These are phyloP conservation scores for Perithous albicinctus DNA, from an alignment of 2,888 invertebrate species.

Conservation along the genomic window DNA sequence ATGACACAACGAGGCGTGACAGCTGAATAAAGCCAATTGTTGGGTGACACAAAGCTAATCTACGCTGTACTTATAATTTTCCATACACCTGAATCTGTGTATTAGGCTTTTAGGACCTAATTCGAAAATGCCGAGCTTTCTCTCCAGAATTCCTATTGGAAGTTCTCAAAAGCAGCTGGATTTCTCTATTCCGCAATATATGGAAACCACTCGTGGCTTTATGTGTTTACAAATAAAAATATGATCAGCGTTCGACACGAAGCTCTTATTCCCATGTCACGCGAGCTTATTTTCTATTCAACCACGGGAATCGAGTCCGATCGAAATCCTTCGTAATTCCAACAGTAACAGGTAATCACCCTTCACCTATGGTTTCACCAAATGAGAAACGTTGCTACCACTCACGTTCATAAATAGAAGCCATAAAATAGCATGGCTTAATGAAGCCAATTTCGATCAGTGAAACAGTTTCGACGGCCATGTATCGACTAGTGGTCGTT, in stretches of 20 bases:
- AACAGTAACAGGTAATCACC: neutral
- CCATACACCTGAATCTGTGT: neutral
- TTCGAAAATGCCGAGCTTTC: neutral
- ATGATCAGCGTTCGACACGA: neutral
- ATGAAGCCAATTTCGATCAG: neutral
- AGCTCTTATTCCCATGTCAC: neutral
- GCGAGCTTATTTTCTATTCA: neutral
- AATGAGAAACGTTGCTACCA: neutral
- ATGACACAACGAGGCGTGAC: neutral
- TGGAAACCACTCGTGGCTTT: neutral
- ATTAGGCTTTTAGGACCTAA: neutral
- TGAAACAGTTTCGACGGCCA: neutral
- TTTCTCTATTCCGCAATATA: neutral
- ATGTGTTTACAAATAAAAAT: neutral
- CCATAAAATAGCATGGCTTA: neutral
- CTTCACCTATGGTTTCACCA: neutral
- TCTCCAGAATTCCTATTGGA: neutral
- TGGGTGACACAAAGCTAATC: conserved; percentile 1
- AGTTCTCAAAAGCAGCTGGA: neutral
- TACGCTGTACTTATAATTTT: neutral
- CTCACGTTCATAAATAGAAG: neutral
- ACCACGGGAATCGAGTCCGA: neutral
- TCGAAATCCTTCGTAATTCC: neutral
- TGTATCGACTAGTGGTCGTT: neutral
- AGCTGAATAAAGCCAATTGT: neutral